Conservation (phyloP, 2,888 invertebrate genomes). For the Sepioteuthis lessoniana region DNA sequence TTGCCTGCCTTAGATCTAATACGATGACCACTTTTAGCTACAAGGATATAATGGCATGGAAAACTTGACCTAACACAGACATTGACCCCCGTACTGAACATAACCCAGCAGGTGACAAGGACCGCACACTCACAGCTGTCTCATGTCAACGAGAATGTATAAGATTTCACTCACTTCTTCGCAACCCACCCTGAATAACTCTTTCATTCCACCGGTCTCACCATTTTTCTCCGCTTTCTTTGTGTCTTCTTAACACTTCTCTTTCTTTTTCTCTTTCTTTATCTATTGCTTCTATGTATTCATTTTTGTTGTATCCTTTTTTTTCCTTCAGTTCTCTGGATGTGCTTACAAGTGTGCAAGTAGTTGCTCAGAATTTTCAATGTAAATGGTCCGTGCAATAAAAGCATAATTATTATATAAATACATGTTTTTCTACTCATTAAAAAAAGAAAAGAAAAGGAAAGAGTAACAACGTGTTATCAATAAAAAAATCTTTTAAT, state of each 20-base stretch:
- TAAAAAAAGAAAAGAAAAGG: too few species aligned
- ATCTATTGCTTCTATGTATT: background rate
- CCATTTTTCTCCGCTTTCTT: background rate
- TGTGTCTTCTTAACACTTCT: background rate
- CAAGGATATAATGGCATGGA: background rate
- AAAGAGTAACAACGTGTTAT: too few species aligned
- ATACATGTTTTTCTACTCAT: background rate
- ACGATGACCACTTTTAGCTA: constrained; percentile 17
- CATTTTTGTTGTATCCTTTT: background rate
- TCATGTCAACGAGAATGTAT: background rate
- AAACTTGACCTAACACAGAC: constrained; percentile 33
- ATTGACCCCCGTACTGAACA: background rate
- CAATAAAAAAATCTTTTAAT: too few species aligned
- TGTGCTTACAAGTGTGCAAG: background rate
- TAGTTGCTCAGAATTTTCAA: background rate
- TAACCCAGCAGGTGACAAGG: constrained; percentile 33
- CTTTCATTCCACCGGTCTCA: background rate
- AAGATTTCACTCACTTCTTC: background rate
- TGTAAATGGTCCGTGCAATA: background rate
- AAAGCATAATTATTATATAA: background rate
- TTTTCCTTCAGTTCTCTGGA: background rate
- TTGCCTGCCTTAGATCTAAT: background rate
- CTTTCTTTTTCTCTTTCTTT: background rate
- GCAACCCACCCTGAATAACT: background rate
- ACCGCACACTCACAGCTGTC: background rate